Percentiles rank a stretch among this genome's conserved stretches.
phyloP scores from a whole-genome alignment of 2,888 invertebrate species.

The Torymus auratus region DNA sequence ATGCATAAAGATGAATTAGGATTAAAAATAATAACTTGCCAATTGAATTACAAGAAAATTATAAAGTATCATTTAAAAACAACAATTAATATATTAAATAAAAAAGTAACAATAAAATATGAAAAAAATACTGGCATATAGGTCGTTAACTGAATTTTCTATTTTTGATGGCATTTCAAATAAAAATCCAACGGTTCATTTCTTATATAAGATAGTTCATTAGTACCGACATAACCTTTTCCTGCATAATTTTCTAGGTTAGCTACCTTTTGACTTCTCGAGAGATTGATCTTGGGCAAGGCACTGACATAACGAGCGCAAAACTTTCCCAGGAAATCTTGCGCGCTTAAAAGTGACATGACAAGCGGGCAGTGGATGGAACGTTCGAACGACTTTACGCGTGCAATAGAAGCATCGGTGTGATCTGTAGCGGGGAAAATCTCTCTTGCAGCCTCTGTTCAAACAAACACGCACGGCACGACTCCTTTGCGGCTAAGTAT shows the following conservation, averaged over 20 bases:
- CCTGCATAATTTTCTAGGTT: slow-evolving; percentile 34
- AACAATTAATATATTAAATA: background rate
- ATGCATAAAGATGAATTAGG: slow-evolving; percentile 43
- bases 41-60: slow-evolving; percentile 3
- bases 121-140: slow-evolving; percentile 8
- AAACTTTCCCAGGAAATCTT: slow-evolving; percentile 68
- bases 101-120: background rate
- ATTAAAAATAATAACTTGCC: background rate
- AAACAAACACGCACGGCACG: slow-evolving; percentile 13
- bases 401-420: slow-evolving; percentile 14
- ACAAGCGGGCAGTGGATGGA: slow-evolving; percentile 1
- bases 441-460: slow-evolving; percentile 28
- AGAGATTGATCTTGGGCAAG: slow-evolving; percentile 78
- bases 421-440: slow-evolving; percentile 15
- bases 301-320: slow-evolving; percentile 67
- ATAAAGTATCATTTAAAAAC: background rate
- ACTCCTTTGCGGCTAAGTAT: too few relatives aligned
- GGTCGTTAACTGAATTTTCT: background rate
- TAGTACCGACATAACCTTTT: slow-evolving; percentile 58
- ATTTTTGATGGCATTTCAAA: background rate
- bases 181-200: slow-evolving; percentile 25
- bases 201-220: slow-evolving; percentile 47
- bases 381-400: slow-evolving; percentile 14
- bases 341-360: slow-evolving; percentile 68
- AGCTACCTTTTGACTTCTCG: slow-evolving; percentile 85